Conservation (phyloP, 2,113 vertebrate genomes). For the Limanda limanda region DNA sequence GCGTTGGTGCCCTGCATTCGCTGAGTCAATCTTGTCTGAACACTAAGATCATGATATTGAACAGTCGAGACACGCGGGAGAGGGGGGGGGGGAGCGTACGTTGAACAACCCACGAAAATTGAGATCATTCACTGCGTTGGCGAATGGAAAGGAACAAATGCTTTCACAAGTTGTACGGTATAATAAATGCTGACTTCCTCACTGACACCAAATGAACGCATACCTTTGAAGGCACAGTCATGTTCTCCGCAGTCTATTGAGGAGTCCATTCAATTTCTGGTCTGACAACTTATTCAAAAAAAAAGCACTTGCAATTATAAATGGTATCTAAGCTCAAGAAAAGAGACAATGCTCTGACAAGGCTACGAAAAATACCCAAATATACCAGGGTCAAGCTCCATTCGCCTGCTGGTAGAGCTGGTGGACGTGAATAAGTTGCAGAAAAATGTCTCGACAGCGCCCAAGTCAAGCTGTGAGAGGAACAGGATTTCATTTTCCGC, state of each 20-base stretch:
- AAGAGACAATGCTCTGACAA: neutral
- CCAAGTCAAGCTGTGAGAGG: neutral
- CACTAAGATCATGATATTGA: constrained; percentile 45
- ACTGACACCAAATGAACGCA: constrained; percentile 5
- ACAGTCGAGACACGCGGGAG: neutral
- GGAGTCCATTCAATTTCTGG: constrained; percentile 1
- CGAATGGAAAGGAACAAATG: constrained; percentile 72
- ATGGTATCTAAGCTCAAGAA: constrained; percentile 1
- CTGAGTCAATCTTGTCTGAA: constrained; percentile 60
- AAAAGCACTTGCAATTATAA: neutral
- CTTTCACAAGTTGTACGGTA: constrained; percentile 21
- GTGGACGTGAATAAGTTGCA: neutral
- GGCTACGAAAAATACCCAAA: neutral
- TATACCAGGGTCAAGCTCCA: neutral
- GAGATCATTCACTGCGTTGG: constrained; percentile 46
- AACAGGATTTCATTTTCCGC: constrained; percentile 47
- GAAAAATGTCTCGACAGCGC: neutral
- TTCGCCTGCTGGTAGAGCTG: neutral
- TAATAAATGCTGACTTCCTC: constrained; percentile 48
- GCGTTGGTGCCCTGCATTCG: constrained; percentile 51
- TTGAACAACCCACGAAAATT: constrained; percentile 54
- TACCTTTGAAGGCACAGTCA: constrained; percentile 26
- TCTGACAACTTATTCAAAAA: constrained; percentile 18
- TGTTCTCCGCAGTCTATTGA: constrained; percentile 1
- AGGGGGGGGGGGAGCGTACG: constrained; percentile 19